Conservation (phyloP, 2,888 invertebrate species). For the Apamea crenata region DNA sequence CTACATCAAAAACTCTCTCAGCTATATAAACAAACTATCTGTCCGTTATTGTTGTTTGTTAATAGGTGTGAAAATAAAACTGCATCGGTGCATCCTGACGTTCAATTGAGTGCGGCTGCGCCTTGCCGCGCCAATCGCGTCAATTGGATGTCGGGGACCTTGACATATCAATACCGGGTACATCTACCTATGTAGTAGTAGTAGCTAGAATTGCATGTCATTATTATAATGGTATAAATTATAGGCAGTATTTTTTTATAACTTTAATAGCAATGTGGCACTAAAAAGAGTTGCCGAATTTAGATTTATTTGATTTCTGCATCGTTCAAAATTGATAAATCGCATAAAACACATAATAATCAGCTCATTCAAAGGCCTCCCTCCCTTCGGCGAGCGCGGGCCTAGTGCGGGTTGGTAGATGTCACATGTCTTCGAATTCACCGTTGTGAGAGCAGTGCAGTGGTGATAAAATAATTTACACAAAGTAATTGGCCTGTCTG, state of each 20-base stretch:
- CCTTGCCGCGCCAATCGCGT: conserved; percentile 40
- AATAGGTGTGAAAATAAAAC: conserved; percentile 51
- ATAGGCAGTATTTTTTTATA: background rate
- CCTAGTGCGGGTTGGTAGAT: background rate
- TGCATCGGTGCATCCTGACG: conserved; percentile 50
- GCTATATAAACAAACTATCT: background rate
- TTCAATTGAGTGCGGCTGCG: conserved; percentile 61
- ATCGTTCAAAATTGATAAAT: background rate
- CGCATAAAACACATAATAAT: too few relatives aligned
- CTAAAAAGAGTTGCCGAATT: background rate
- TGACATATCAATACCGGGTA: conserved; percentile 48
- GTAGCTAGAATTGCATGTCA: background rate
- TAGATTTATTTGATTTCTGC: background rate
- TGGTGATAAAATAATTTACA: background rate
- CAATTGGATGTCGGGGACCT: conserved; percentile 64
- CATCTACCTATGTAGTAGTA: conserved; percentile 7
- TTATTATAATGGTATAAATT: background rate
- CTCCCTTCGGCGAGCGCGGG: background rate
- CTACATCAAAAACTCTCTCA: background rate
- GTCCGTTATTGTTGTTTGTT: background rate
- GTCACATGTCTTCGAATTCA: background rate
- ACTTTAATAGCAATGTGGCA: background rate
- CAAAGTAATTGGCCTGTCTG: background rate
- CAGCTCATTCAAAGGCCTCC: background rate
- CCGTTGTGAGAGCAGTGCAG: background rate